These are phyloP conservation scores for Brienomyrus brachyistius DNA, from an alignment of 2,113 vertebrate genomes.

Conservation along the genomic window DNA sequence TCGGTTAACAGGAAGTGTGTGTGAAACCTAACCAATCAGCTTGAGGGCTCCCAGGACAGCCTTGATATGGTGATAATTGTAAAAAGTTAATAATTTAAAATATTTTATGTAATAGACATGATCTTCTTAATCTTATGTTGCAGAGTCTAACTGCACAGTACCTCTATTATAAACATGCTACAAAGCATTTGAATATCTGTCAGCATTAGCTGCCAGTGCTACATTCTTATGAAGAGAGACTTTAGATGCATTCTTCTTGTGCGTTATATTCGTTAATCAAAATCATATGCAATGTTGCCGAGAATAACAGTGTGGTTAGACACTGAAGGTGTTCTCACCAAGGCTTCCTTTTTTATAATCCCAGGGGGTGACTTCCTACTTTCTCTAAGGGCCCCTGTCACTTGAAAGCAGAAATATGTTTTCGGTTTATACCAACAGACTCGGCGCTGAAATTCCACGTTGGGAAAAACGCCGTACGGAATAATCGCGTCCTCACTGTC, in stretches of 20 bases:
- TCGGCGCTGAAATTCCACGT: neutral
- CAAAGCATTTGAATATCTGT: neutral
- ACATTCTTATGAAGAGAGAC: neutral
- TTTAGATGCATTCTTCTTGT: neutral
- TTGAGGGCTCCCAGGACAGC: neutral
- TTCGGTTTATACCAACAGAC: conserved; percentile 8
- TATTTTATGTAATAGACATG: neutral
- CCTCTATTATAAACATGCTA: neutral
- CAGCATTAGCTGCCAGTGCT: neutral
- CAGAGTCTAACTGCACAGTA: neutral
- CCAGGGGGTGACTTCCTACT: neutral
- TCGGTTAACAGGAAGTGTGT: neutral
- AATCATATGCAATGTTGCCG: neutral
- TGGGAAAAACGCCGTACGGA: conserved; percentile 6
- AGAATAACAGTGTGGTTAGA: conserved; percentile 4
- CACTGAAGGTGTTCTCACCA: neutral
- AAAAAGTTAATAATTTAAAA: neutral
- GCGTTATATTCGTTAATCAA: neutral
- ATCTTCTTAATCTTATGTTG: neutral
- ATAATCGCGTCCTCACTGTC: conserved; percentile 24
- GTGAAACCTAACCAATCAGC: neutral
- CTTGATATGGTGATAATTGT: neutral
- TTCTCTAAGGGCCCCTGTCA: conserved; percentile 1
- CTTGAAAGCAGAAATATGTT: conserved; percentile 6
- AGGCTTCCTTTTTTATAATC: neutral